These are phyloP conservation scores for Charina bottae DNA, from an alignment of 2,113 vertebrate species.

Conservation along the genomic window DNA sequence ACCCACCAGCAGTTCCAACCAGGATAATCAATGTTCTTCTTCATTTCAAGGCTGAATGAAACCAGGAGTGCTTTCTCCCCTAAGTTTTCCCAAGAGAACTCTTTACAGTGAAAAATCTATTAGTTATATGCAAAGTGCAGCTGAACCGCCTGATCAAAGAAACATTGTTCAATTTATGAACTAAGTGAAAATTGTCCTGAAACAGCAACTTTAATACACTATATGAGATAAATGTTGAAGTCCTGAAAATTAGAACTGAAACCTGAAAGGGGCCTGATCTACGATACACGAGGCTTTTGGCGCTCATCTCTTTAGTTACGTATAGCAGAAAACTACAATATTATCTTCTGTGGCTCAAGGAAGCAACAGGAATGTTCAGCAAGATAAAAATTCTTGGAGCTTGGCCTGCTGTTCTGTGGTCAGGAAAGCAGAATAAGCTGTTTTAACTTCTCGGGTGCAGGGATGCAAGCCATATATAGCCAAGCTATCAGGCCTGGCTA, in stretches of 20 bases:
- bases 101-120: not conserved
- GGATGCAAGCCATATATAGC: not conserved
- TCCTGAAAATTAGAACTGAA: not conserved
- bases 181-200: slow-evolving; percentile 14
- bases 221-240: slow-evolving; percentile 24
- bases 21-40: not conserved
- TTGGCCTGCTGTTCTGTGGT: not conserved
- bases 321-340: not conserved
- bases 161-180: not conserved
- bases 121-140: not conserved
- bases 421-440: not conserved
- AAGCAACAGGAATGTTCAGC: not conserved
- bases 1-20: not conserved
- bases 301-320: not conserved
- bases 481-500: not conserved
- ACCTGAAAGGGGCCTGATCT: not conserved
- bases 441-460: not conserved
- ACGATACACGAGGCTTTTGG: not conserved
- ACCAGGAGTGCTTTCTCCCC: not conserved
- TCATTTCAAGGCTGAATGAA: not conserved
- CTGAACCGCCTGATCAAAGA: slow-evolving; percentile 11
- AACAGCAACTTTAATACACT: not conserved
- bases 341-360: not conserved
- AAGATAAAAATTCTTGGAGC: not conserved
- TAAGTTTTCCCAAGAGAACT: not conserved